Base-by-base conservation (phyloP, 2,113 vertebrate species). In the Cranoglanis bouderius region DNA sequence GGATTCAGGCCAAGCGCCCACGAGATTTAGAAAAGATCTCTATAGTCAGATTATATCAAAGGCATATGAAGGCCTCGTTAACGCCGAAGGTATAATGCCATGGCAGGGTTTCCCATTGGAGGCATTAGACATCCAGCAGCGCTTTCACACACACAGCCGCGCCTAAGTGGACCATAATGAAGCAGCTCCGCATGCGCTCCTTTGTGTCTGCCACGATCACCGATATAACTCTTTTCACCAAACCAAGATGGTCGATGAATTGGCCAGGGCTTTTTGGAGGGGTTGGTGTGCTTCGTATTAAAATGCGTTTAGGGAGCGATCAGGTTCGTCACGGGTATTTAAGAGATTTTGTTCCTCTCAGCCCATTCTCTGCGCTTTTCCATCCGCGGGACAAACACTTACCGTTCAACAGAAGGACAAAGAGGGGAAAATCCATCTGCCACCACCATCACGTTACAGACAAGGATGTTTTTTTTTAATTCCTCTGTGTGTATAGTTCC, bases 21-120 rank as follows among this genome's bases (percentile, higher is more conserved):
- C 32, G 95, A 97, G 96, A 96, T 97, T 98, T 97, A 97, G 96
- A 95, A 86, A 95, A 96, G 96, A 96, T 97, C 97, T 99, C 96
- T 97, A 97, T 97, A 95, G 96, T 96, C 96, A 97, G 97, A 96
- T 97, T 96, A 96, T 97, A 97, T 98, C 97, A 98, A 97, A 98
- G 96, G 96, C 96, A 95, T 95, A 97, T 97, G 97, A 98, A 98
- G 95, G 95, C 95, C 97, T 99, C 96, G 96, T 98, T 98, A 98
- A 97, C 94, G 95, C 95, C 92, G 91, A 94, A 91, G 94, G 95
- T 94, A 97, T 96, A 97, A 98, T 97, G 95, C 96, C 96, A 35
- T 96, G 95, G 96, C 96, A 94, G 97, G 97, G 96, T 95, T 93
- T 93, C 94, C 90, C 91, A 94, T 92, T 94, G 92, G 93, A 93